phyloP scores from a whole-genome alignment of 35 echinoderm and acorn worm genomes.

The Patiria miniata region DNA sequence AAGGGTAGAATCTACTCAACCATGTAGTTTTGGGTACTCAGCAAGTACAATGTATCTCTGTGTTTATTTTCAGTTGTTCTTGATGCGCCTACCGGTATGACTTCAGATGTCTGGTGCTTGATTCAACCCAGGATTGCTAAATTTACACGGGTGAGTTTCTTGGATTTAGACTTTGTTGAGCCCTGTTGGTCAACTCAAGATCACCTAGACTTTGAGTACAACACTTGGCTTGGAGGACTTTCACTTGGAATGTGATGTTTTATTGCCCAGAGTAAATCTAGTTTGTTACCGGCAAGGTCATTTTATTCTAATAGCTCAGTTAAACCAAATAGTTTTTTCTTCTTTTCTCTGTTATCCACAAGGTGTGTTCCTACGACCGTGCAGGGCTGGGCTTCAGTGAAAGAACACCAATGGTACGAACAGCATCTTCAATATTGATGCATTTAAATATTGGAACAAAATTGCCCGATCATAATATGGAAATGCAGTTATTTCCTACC shows the following conservation, averaged over 20 bases:
- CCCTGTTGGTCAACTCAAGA: too few relatives aligned
- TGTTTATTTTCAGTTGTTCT: conserved; percentile 58
- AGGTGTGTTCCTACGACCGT: conserved; percentile 95
- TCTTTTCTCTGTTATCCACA: conserved; percentile 16
- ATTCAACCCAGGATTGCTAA: conserved; percentile 83
- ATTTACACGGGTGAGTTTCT: conserved; percentile 74
- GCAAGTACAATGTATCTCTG: background rate
- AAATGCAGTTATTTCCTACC: too few relatives aligned
- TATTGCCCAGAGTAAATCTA: too few relatives aligned
- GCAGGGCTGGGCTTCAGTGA: conserved; percentile 92
- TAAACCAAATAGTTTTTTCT: background rate
- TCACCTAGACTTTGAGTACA: too few relatives aligned
- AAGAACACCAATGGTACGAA: conserved; percentile 57
- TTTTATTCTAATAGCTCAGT: too few relatives aligned
- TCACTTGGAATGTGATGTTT: too few relatives aligned
- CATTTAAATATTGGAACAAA: too few relatives aligned
- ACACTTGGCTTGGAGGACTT: too few relatives aligned
- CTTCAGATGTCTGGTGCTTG: conserved; percentile 89
- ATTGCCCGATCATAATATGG: too few relatives aligned
- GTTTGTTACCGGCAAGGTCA: too few relatives aligned
- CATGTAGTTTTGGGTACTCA: too few relatives aligned
- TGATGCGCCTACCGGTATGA: conserved; percentile 92
- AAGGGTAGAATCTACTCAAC: too few relatives aligned
- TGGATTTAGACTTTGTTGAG: background rate
- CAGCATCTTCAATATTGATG: background rate